Conservation (phyloP, 2,797 vertebrate species). For the Enteromius argenteus region DNA sequence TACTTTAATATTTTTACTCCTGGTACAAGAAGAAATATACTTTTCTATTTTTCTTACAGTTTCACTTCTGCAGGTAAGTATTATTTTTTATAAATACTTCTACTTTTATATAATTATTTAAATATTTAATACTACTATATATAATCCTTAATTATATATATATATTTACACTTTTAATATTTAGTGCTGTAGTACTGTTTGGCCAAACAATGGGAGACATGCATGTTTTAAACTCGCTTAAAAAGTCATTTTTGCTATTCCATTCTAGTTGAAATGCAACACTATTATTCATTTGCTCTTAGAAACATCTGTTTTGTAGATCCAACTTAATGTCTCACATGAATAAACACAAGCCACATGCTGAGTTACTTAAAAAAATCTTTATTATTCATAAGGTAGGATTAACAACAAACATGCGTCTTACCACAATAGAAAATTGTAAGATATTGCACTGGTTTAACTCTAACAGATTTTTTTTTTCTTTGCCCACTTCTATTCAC, state of each 20-base stretch:
- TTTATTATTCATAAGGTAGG: conserved; percentile 86
- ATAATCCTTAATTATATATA: no score
- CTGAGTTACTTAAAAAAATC: conserved; percentile 63
- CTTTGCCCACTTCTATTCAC: conserved; percentile 58
- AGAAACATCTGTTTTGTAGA: background rate
- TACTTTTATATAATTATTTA: no score
- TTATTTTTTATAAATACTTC: background rate
- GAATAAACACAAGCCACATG: conserved; percentile 19
- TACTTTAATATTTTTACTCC: background rate
- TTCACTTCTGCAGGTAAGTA: background rate
- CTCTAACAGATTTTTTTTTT: conserved; percentile 63
- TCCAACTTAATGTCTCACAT: background rate
- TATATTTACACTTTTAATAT: background rate
- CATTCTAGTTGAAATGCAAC: background rate
- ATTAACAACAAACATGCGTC: conserved; percentile 88
- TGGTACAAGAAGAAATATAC: background rate
- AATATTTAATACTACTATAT: no score
- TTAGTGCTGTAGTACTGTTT: background rate
- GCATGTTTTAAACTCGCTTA: background rate
- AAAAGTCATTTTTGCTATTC: background rate
- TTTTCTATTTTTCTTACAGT: background rate
- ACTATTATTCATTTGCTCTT: background rate
- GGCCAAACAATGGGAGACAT: background rate
- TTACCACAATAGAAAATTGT: conserved; percentile 86
- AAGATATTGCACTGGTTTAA: conserved; percentile 89